Evolutionary conservation across 1,140 invertebrate species (phyloP).

Genomic region (Lordiphosa collinella): DNA sequence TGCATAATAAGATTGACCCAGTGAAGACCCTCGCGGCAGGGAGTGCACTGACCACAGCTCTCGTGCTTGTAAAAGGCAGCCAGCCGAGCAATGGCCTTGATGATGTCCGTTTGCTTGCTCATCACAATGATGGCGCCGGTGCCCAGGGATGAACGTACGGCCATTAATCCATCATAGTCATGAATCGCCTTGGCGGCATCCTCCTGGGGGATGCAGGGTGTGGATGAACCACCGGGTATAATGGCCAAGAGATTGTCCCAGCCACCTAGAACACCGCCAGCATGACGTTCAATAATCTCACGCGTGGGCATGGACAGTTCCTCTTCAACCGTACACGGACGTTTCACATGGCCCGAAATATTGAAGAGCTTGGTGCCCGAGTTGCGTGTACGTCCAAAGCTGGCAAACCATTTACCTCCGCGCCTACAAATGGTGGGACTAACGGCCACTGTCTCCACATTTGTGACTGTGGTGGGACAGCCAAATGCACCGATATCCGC

Average conservation of each 20-base stretch:
- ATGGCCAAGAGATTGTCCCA: constrained; percentile 67
- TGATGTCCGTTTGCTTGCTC: constrained; percentile 58
- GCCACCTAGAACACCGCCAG: constrained; percentile 59
- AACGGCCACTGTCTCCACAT: constrained; percentile 88
- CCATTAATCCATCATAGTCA: constrained; percentile 58
- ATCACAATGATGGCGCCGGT: constrained; percentile 67
- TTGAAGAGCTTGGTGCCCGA: constrained; percentile 89
- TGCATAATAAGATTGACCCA: constrained; percentile 71
- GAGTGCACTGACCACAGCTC: constrained; percentile 90
- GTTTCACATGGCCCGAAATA: constrained; percentile 89
- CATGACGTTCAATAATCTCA: constrained; percentile 64
- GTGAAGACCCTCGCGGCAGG: constrained; percentile 85
- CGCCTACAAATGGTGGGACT: constrained; percentile 84
- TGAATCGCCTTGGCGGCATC: constrained; percentile 37
- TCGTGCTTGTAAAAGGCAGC: constrained; percentile 89
- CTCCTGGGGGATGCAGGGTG: constrained; percentile 51
- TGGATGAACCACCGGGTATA: constrained; percentile 65
- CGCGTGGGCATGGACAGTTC: constrained; percentile 62
- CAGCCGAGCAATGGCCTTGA: constrained; percentile 85
- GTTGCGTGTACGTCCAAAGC: constrained; percentile 87
- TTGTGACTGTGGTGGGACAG: constrained; percentile 90
- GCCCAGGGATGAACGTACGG: constrained; percentile 58
- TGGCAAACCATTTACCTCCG: constrained; percentile 87
- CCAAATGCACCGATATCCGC: constrained; percentile 89
- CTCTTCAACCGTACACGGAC: constrained; percentile 89